Evolutionary conservation across 2,113 vertebrate species (phyloP).

Genomic region (Syngnathus floridae): DNA sequence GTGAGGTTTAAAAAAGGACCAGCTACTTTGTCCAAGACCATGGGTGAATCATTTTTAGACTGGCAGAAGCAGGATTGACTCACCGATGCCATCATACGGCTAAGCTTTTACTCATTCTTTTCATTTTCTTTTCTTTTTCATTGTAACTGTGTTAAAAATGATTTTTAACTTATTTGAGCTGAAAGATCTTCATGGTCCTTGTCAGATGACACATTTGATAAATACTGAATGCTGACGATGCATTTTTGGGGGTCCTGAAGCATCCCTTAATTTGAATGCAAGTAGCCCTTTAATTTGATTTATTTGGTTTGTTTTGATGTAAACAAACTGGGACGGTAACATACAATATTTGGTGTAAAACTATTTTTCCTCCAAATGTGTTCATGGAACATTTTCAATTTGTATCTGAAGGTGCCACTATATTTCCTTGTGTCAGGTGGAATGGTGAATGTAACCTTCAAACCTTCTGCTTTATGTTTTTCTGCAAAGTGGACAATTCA

Average conservation of each 20-base stretch:
- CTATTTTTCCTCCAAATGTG: no score
- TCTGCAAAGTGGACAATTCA: not conserved
- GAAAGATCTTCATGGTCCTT: not conserved
- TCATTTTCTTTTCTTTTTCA: not conserved
- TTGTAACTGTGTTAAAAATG: not conserved
- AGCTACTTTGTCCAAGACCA: not conserved
- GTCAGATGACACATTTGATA: no score
- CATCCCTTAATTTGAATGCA: no score
- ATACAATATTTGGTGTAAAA: no score
- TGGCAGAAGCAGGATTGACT: not conserved
- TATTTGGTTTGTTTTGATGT: no score
- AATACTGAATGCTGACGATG: no score
- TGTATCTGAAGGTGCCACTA: not conserved
- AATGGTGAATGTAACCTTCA: not conserved
- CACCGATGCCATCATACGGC: not conserved
- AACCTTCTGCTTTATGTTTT: not conserved
- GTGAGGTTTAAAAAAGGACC: slow-evolving; percentile 1
- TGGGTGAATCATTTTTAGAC: not conserved
- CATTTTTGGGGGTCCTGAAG: no score
- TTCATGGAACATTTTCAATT: not conserved
- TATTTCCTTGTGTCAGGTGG: not conserved
- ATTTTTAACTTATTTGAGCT: not conserved
- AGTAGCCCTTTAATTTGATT: no score
- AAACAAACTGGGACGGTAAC: no score
- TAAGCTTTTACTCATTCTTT: not conserved